Conservation (phyloP, 2,797 vertebrate genomes). For the Poecilia gillii region DNA sequence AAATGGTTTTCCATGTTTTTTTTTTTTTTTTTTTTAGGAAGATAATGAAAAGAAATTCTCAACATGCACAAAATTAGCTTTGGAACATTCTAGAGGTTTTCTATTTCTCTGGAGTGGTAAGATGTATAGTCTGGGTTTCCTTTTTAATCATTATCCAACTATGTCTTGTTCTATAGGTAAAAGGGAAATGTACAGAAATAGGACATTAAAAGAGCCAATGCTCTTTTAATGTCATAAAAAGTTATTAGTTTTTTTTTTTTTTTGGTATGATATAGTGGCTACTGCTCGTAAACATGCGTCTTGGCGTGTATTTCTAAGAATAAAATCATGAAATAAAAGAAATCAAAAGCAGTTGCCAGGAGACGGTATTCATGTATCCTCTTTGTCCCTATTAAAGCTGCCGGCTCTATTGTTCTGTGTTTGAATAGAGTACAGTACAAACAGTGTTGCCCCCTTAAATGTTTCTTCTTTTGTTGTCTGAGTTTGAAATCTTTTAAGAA, state of each 20-base stretch:
- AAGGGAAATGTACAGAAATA: background rate
- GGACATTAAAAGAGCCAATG: background rate
- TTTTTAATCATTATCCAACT: background rate
- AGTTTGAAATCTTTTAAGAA: background rate
- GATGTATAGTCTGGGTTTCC: background rate
- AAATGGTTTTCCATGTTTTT: background rate
- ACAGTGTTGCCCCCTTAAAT: background rate
- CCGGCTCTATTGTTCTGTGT: background rate
- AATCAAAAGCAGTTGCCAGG: constrained; percentile 11
- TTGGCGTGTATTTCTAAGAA: background rate
- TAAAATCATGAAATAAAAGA: background rate
- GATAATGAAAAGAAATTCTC: background rate
- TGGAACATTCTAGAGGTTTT: background rate
- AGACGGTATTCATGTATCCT: constrained; percentile 2
- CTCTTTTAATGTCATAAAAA: no score
- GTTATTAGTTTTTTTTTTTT: background rate
- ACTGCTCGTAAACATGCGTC: background rate
- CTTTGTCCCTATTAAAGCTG: background rate
- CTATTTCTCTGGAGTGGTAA: no score
- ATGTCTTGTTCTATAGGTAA: background rate
- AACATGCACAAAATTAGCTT: background rate
- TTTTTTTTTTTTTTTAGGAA: background rate
- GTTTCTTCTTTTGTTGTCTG: background rate
- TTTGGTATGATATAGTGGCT: background rate
- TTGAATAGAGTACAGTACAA: background rate